phyloP scores from a whole-genome alignment of 2,797 vertebrate genomes.

The Periparus ater region DNA sequence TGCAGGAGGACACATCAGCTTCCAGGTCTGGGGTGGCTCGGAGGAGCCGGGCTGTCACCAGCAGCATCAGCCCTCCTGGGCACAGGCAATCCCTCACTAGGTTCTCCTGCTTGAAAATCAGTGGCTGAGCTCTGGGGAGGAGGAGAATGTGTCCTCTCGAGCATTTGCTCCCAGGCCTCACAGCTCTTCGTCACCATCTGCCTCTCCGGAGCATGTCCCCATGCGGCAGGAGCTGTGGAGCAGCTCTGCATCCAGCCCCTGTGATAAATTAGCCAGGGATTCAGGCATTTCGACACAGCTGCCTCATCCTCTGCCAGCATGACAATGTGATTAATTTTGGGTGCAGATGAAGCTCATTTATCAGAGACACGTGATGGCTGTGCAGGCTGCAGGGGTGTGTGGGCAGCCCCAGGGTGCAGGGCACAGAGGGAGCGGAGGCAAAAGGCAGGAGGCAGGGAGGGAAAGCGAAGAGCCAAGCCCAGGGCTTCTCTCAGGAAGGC shows the following conservation, averaged over 20 bases:
- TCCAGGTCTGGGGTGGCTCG: rapidly evolving
- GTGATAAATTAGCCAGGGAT: slow-evolving; percentile 53
- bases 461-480: not conserved
- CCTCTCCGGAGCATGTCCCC: not conserved
- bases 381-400: not conserved
- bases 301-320: slow-evolving; percentile 42
- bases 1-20: not conserved
- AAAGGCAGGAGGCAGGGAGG: not conserved
- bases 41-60: not conserved
- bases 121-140: not conserved
- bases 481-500: not conserved
- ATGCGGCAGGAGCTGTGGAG: not conserved
- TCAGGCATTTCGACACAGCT: slow-evolving; percentile 28
- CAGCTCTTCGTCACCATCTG: not conserved
- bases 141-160: not conserved
- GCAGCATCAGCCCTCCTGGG: not conserved
- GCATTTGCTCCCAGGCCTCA: rapidly evolving
- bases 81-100: not conserved
- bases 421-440: not conserved
- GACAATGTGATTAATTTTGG: slow-evolving; percentile 58
- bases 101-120: not conserved
- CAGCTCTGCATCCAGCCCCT: not conserved
- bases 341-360: slow-evolving; percentile 55
- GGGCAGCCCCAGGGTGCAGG: rapidly evolving
- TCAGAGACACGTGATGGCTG: slow-evolving; percentile 22